Evolutionary conservation across 2,113 vertebrate species (phyloP), one percentile per base, ranked within the genome.

Genomic region (Cololabis saira): DNA sequence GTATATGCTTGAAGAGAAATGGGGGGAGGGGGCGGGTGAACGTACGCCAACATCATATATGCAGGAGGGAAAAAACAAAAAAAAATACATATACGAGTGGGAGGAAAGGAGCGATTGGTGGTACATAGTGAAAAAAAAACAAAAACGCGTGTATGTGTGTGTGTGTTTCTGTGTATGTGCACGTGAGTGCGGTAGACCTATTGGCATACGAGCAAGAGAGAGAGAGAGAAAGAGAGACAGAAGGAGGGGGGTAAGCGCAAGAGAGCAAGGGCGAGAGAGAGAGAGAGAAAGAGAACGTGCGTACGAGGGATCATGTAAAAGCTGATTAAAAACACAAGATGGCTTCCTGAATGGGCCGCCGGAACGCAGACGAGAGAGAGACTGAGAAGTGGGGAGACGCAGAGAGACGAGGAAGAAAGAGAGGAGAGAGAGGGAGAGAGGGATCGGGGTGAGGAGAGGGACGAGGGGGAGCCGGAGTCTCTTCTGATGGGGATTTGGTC

Each of bases 241-340:
- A n/a, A 62, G 78, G 47, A 80, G 62, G 78, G 37, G 76, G 77
- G 79, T 70, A 48, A 71, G 80, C 71, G 72, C 60, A 48, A 64
- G 82, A 61, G 58, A 61, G 58, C 43, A 19, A 61, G 40, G 40
- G 40, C 19, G 14, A 75, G 71, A 69, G 78, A 80, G 86, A 79
- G 14, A 75, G 71, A 69, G 78, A 80, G 86, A 79, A 78, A 71
- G 84, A 77, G 88, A 73, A 56, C 75, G 83, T 83, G 84, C 69
- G 78, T 92, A 90, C 85, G 76, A 90, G 87, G 57, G 78, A 87
- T 91, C 89, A 89, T 92, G 91, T 91, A 91, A 93, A 90, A 89
- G 85, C 89, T 85, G 90, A 93, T 90, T 91, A 92, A 93, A 91
- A 93, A 92, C 92, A 93, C 91, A 94, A 93, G 92, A 94, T 94